Base-by-base conservation (phyloP, 2,888 invertebrate species). In the Odontocerum albicorne region DNA sequence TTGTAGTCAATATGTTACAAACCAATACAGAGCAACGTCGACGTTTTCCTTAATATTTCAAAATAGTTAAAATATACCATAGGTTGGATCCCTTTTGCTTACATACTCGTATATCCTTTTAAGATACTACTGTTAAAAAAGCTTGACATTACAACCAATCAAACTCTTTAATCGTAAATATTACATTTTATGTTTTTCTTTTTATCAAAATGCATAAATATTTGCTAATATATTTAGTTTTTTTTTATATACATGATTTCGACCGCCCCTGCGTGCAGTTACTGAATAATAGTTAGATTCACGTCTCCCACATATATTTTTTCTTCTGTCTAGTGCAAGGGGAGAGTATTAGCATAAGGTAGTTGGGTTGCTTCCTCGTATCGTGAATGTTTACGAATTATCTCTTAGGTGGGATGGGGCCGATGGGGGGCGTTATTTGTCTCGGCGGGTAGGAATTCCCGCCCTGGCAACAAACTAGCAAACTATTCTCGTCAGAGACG, bases 391-490 rank as follows among this genome's bases (percentile, higher is more conserved):
- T 50, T 50, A 50, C 50, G 43, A 50, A 50, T 50, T 50, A 50
- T 50, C 50, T 10, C 20, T 38, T 7, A 13, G 15, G 38, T 4
- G 38, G 15, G 19, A 43, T 31, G 27, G 32, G 43, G n/a, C 44
- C 32, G 32, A 27, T 21, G 32, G 31, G 40, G 32, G 40, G 56
- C n/a, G 53, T 43, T 45, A 59, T 59, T 59, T 59, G 59, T 59
- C 59, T 59, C 49, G 50, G 49, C 53, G 17, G 33, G 45, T 15
- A 20, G 52, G 59, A 59, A 59, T 59, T 36, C 49, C 50, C 59
- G 27, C 51, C 52, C 47, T 51, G 43, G 52, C 53, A 52, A 54
- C 59, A 49, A 59, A 59, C 56, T 59, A 59, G 43, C 55, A 15
- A 50, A 50, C 50, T 50, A 50, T 49, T 40, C 49, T 17, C 40